Conservation (phyloP, 2,888 invertebrate species). For the Incurvaria masculella region DNA sequence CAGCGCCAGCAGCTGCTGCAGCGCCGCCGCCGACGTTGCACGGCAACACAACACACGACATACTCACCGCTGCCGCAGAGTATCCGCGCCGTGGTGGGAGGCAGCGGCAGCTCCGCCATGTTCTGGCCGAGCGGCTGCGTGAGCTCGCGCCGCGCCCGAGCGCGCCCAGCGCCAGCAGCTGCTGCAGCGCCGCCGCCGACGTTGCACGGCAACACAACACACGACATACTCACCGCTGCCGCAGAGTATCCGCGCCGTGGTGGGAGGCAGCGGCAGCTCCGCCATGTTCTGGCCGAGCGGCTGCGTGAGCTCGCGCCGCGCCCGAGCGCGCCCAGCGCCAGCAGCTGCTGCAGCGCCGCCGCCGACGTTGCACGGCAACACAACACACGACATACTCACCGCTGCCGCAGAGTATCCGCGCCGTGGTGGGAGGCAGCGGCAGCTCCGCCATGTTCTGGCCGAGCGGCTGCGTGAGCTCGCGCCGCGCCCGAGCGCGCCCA, state of each 20-base stretch:
- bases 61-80: slow-evolving; percentile 68
- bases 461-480: slow-evolving; percentile 70
- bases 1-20: too few species aligned
- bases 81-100: slow-evolving; percentile 84
- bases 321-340: too few species aligned
- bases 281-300: slow-evolving; percentile 82
- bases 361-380: too few species aligned
- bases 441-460: slow-evolving; percentile 90
- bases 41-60: not conserved
- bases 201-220: too few species aligned
- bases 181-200: too few species aligned
- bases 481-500: too few species aligned
- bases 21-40: too few species aligned
- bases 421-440: slow-evolving; percentile 82
- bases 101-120: slow-evolving; percentile 91
- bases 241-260: slow-evolving; percentile 82
- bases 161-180: too few species aligned
- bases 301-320: slow-evolving; percentile 72
- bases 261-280: slow-evolving; percentile 86
- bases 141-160: too few species aligned
- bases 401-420: slow-evolving; percentile 79
- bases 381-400: slow-evolving; percentile 38
- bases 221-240: slow-evolving; percentile 56
- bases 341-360: too few species aligned
- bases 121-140: slow-evolving; percentile 74